Base-by-base conservation (phyloP, 2,113 vertebrate species). In the Platichthys stellatus region DNA sequence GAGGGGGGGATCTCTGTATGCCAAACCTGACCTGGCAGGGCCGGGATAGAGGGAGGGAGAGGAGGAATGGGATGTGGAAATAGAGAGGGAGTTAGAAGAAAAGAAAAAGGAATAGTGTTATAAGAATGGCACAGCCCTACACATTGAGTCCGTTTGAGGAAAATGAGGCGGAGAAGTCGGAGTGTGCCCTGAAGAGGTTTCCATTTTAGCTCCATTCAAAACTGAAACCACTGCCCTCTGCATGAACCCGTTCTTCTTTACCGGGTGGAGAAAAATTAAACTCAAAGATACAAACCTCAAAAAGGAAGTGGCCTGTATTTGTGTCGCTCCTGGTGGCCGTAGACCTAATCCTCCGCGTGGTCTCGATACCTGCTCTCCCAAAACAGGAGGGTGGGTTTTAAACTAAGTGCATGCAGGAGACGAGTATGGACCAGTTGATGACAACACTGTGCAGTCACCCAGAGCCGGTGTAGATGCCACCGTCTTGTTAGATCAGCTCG, bases 161-260 rank as follows among this genome's bases (percentile, higher is more conserved):
- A 95, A 95, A 96, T 89, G 80, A 93, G 93, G 93, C 90, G 95
- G 96, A 98, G 96, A 95, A 94, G 93, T 93, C 94, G 93, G 94
- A 93, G 95, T 92, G 95, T 96, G 95, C 96, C 96, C 97, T 53
- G 81, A 89, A 97, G 97, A 96, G 92, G 94, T 95, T 96, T 90
- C 92, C 78, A 84, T 96, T 95, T 92, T 94, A 94, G 93, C 90
- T 93, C 94, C 95, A 95, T 95, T 96, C 96, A 96, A 94, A 95
- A 94, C 93, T 93, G 93, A 94, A 94, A 95, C 95, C 91, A 81
- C 93, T 97, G 97, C 88, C 96, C 97, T 97, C 94, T 89, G 68
- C 83, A 75, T 97, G 96, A 98, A 96, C 97, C 90, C 73, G 47
- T 69, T 72, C 23, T 74, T 75, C 60, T 40, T 58, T 17, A 49